Percentiles rank a stretch among this genome's conserved stretches.
phyloP scores from a whole-genome alignment of 2,113 vertebrate species.

The Dipodomys merriami region DNA sequence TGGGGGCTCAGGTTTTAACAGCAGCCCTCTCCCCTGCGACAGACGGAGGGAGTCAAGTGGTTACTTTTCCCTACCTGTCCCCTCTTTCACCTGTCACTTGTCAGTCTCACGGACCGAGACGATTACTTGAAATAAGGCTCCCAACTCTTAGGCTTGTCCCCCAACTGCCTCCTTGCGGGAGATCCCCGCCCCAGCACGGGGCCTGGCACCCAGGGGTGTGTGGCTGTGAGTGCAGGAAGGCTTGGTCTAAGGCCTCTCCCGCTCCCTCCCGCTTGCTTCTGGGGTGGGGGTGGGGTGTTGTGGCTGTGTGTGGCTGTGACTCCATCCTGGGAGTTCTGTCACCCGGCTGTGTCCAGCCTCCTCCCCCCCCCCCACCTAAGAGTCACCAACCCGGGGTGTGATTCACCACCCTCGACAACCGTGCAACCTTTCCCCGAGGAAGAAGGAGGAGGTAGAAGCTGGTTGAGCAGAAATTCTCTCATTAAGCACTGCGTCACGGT shows the following conservation, averaged over 20 bases:
- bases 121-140: conserved; percentile 68
- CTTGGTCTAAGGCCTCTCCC: conserved; percentile 77
- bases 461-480: conserved; percentile 82
- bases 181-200: conserved; percentile 50
- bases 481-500: conserved; percentile 84
- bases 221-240: conserved; percentile 57
- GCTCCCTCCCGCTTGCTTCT: conserved; percentile 76
- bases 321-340: conserved; percentile 74
- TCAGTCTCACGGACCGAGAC: conserved; percentile 52
- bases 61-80: conserved; percentile 47
- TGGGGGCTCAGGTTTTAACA: not conserved
- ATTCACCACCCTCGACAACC: conserved; percentile 82
- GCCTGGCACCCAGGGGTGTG: conserved; percentile 48
- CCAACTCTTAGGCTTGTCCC: conserved; percentile 64
- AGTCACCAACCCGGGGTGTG: conserved; percentile 82
- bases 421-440: conserved; percentile 82
- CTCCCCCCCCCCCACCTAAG: conserved; percentile 78
- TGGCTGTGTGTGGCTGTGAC: conserved; percentile 78
- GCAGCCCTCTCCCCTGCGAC: not conserved
- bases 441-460: conserved; percentile 82
- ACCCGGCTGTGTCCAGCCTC: conserved; percentile 79
- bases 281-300: conserved; percentile 81
- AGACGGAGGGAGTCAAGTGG: not conserved
- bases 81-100: conserved; percentile 47
- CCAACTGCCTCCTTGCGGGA: conserved; percentile 38